Conservation (phyloP, 2,888 invertebrate genomes). For the Tachina grossa region DNA sequence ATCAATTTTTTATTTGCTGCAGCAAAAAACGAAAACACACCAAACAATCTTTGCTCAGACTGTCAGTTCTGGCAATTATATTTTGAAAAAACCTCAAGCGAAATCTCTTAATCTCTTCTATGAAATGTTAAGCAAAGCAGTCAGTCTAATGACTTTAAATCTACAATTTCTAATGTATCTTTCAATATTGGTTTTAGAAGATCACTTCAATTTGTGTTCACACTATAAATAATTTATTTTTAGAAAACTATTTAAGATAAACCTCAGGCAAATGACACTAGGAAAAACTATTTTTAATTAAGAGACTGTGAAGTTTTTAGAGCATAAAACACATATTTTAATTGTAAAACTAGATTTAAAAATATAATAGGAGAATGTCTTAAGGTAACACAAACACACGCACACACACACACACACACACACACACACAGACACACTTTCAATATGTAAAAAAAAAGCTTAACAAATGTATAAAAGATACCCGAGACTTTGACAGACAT, state of each 20-base stretch:
- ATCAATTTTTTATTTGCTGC: not conserved
- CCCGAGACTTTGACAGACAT: not conserved
- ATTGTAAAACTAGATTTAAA: slow-evolving; percentile 21
- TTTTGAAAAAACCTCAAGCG: not conserved
- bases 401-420: too few species aligned
- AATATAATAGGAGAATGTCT: slow-evolving; percentile 1
- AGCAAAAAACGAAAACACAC: not conserved
- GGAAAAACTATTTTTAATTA: slow-evolving; percentile 21
- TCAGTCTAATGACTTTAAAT: not conserved
- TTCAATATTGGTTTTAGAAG: not conserved
- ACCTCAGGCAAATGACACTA: slow-evolving; percentile 21
- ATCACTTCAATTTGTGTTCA: slow-evolving; percentile 19
- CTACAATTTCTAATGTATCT: not conserved
- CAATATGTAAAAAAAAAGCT: not conserved
- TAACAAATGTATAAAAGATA: slow-evolving; percentile 2
- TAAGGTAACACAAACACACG: not conserved
- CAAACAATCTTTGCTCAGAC: not conserved
- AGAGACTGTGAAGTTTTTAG: not conserved
- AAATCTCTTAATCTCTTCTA: slow-evolving; percentile 15
- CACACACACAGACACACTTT: not conserved
- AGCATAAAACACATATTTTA: not conserved
- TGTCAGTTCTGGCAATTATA: slow-evolving; percentile 1
- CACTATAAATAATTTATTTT: not conserved
- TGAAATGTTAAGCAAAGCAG: slow-evolving; percentile 19
- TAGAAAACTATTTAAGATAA: slow-evolving; percentile 16